Conservation (phyloP, 2,113 vertebrate species). For the Pterocles gutturalis region DNA sequence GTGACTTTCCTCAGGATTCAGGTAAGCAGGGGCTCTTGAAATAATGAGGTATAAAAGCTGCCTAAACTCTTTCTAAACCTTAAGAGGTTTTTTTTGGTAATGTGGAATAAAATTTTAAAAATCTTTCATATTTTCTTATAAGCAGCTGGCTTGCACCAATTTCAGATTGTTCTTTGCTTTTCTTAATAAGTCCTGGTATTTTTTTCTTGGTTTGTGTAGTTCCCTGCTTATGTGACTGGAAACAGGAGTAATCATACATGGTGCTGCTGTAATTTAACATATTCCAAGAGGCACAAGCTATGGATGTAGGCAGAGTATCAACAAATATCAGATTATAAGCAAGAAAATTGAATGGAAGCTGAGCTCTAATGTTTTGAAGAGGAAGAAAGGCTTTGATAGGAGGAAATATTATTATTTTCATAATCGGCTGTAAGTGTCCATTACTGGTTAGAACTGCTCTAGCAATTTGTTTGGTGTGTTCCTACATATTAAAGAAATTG, state of each 20-base stretch:
- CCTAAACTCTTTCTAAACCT: background rate
- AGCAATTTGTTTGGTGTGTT: background rate
- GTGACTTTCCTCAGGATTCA: background rate
- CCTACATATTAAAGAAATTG: background rate
- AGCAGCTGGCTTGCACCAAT: background rate
- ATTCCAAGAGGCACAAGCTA: rapidly evolving
- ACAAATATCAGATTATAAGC: background rate
- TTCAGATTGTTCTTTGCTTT: background rate
- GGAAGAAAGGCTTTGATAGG: background rate
- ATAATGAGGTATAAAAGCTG: rapidly evolving
- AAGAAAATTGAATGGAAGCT: background rate
- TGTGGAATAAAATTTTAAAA: background rate
- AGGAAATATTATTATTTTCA: background rate
- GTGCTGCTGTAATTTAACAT: background rate
- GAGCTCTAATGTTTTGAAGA: background rate
- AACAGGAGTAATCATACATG: rapidly evolving
- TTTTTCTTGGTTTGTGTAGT: background rate
- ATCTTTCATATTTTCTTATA: background rate
- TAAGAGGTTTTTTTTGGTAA: background rate
- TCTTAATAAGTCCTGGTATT: background rate
- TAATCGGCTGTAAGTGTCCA: background rate
- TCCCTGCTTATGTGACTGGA: rapidly evolving
- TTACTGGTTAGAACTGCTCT: background rate
- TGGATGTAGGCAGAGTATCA: background rate
- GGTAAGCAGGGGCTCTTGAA: rapidly evolving